Conservation (phyloP, 2,113 vertebrate species). For the Oryctolagus cuniculus region DNA sequence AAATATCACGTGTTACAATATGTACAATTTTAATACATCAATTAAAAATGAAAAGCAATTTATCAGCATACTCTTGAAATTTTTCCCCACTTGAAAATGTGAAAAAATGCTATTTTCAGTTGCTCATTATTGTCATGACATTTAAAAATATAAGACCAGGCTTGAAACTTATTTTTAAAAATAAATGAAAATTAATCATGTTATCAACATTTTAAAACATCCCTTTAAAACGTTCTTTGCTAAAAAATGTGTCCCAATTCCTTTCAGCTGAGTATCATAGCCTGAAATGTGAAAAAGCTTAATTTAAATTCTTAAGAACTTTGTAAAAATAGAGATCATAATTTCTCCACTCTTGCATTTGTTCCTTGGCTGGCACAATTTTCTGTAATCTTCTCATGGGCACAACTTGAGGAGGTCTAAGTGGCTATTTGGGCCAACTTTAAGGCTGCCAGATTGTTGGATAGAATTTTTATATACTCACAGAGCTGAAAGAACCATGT, state of each 20-base stretch:
- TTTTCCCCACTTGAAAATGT: neutral
- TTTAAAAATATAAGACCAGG: neutral
- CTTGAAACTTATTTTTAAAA: conserved; percentile 26
- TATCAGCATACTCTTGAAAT: too few relatives aligned
- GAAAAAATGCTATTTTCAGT: neutral
- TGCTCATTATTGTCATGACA: neutral
- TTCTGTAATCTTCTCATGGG: conserved; percentile 27
- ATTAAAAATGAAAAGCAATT: too few relatives aligned
- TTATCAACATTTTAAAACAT: neutral
- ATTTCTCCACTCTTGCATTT: neutral
- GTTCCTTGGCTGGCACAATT: neutral
- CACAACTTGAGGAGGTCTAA: conserved; percentile 12
- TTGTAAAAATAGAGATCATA: neutral
- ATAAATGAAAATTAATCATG: conserved; percentile 6
- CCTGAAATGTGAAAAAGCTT: neutral
- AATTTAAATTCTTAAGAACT: conserved; percentile 29
- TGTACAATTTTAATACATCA: too few relatives aligned
- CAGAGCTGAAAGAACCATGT: conserved; percentile 1
- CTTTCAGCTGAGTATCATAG: neutral
- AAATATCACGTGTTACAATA: too few relatives aligned
- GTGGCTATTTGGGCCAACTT: neutral
- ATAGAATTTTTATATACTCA: conserved; percentile 39
- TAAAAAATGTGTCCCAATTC: neutral
- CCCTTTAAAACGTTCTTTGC: neutral
- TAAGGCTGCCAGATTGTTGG: neutral